These are phyloP conservation scores for Serripes groenlandicus DNA, from an alignment of 2,888 invertebrate species.

Conservation along the genomic window DNA sequence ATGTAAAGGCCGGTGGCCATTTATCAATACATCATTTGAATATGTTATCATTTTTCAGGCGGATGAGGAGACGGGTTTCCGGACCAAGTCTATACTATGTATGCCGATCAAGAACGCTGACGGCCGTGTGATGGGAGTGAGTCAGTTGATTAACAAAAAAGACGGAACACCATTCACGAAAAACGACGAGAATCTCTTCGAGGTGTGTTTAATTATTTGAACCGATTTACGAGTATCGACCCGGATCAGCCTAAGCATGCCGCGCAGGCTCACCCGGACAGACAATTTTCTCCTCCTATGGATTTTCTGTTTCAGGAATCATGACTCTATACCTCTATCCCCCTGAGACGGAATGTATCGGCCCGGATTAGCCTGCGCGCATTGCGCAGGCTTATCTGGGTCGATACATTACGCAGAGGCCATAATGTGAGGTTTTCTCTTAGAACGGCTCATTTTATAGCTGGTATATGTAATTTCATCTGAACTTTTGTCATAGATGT, in stretches of 20 bases:
- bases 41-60: no score
- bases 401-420: no score
- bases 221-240: conserved; percentile 2
- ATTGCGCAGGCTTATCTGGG: no score
- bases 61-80: conserved; percentile 93
- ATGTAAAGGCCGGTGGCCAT: no score
- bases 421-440: no score
- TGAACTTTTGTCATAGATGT: no score
- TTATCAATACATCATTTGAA: no score
- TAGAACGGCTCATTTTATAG: no score
- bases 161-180: conserved; percentile 96
- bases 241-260: background rate
- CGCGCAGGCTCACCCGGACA: background rate
- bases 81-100: conserved; percentile 95
- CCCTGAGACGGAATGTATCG: no score
- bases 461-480: no score
- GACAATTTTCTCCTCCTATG: background rate
- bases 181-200: conserved; percentile 98
- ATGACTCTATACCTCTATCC: no score
- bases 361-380: no score
- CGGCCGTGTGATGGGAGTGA: conserved; percentile 96
- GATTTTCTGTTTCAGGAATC: background rate
- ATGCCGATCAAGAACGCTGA: conserved; percentile 98
- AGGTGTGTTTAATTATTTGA: conserved; percentile 86
- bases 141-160: conserved; percentile 96